Percentiles rank a stretch among this genome's conserved stretches.
phyloP scores from a whole-genome alignment of 2,113 vertebrate species.

The Sapayoa aenigma region DNA sequence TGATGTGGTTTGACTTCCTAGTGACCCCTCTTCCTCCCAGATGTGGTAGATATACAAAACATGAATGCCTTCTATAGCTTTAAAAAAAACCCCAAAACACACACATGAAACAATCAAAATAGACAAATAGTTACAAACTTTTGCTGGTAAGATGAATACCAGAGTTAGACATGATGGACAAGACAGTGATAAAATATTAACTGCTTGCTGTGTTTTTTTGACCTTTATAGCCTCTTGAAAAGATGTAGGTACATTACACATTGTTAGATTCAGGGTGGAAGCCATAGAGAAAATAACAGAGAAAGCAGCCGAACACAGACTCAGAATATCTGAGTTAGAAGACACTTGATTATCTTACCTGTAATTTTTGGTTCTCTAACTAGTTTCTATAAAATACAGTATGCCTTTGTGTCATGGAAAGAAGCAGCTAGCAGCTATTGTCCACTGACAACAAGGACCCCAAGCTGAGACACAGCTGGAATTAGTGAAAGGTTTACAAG shows the following conservation, averaged over 20 bases:
- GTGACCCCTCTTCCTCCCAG: conserved; percentile 32
- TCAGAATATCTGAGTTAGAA: conserved; percentile 54
- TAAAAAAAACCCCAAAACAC: not conserved
- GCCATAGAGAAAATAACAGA: conserved; percentile 43
- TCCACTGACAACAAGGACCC: not conserved
- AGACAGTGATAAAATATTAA: conserved; percentile 52
- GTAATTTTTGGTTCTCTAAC: conserved; percentile 44
- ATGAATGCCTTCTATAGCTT: conserved; percentile 23
- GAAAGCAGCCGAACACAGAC: conserved; percentile 50
- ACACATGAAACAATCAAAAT: conserved; percentile 28
- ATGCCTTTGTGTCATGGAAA: not conserved
- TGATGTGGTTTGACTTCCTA: conserved; percentile 53
- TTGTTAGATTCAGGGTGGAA: conserved; percentile 43
- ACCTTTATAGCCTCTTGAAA: conserved; percentile 48
- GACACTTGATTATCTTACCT: conserved; percentile 25
- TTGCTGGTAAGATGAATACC: conserved; percentile 68
- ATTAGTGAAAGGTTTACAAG: not conserved
- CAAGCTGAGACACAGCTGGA: not conserved
- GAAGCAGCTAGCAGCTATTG: conserved; percentile 11
- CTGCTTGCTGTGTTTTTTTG: conserved; percentile 56
- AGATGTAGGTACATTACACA: conserved; percentile 29
- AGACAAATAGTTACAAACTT: conserved; percentile 41
- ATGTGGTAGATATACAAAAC: conserved; percentile 28
- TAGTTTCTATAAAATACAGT: conserved; percentile 33
- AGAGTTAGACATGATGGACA: conserved; percentile 38